Conservation (phyloP, 2,888 invertebrate species). For the Dryomyza anilis region DNA sequence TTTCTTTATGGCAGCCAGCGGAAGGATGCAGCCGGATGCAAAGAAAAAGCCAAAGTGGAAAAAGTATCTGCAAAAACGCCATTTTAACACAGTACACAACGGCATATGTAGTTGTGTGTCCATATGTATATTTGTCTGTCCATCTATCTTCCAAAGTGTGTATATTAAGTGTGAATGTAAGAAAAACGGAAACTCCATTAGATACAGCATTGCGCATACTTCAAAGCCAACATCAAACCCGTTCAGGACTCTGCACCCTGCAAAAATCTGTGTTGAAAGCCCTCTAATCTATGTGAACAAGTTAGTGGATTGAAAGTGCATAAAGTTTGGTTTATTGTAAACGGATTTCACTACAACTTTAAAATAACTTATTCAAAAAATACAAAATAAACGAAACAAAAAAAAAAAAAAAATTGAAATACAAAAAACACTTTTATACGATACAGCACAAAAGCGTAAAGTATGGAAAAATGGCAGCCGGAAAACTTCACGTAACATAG, state of each 20-base stretch:
- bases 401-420: too few species aligned
- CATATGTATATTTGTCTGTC: background rate
- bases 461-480: too few species aligned
- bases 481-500: too few species aligned
- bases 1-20: background rate
- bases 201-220: slow-evolving; percentile 2
- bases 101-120: background rate
- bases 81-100: background rate
- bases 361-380: too few species aligned
- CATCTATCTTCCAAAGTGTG: background rate
- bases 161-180: slow-evolving; percentile 5
- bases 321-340: slow-evolving; percentile 54
- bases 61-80: background rate
- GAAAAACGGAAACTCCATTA: slow-evolving; percentile 24
- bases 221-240: too few species aligned
- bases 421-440: too few species aligned
- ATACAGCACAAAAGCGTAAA: too few species aligned
- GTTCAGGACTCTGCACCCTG: too few species aligned
- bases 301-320: slow-evolving; percentile 53
- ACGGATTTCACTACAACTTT: slow-evolving; percentile 40
- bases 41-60: background rate
- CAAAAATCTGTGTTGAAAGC: slow-evolving; percentile 27
- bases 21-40: slow-evolving; percentile 11
- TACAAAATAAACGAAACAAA: too few species aligned
- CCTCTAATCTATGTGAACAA: slow-evolving; percentile 54